Base-by-base conservation (phyloP, 1,140 invertebrate genomes). In the Drosophila biarmipes region DNA sequence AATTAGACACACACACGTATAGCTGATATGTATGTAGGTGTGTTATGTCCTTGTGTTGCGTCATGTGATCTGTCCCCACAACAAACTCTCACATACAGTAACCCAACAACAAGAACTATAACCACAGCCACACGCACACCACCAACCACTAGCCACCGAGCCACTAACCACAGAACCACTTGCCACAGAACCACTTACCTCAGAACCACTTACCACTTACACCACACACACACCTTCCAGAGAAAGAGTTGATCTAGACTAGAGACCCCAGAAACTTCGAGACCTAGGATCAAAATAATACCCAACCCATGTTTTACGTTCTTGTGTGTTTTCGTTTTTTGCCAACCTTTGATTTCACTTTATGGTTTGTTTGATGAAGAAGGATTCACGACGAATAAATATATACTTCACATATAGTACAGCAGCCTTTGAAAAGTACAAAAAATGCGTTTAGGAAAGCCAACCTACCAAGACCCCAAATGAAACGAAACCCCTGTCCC, bases 401-500 rank as follows among this genome's bases (percentile, higher is more conserved):
- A 89, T 89, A 89, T 89, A 84, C 80, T 90, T 89, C 84, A 89
- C 85, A 89, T 90, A 80, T 73, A 78, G 79, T 87, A 87, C 84
- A 79, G 84, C 76, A 89, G 85, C 84, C 85, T 87, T 87, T 81
- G 67, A 76, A 79, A 73, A 79, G 63, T 79, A 86, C 77, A 58
- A 73, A 63, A 35, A 63, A 40, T n/a, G 35, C 49, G 46, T 19
- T 35, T 37, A 38, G 45, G 51, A 52, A 51, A 74, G 51, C 71
- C 72, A 74, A 74, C 24, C 24, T 4, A 24, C 58, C 14, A 38
- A 72, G 27, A 21, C 10, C 66, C 62, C 38, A 17, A 54, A 48
- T 35, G 27, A 42, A 63, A 24, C 40, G 38, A 61, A 31, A 56
- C 12, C 31, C 40, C 49, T 38, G 38, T 11, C 4, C 7, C 11